Base-by-base conservation (phyloP, 2,888 invertebrate species). In the Drosophila picticornis region DNA sequence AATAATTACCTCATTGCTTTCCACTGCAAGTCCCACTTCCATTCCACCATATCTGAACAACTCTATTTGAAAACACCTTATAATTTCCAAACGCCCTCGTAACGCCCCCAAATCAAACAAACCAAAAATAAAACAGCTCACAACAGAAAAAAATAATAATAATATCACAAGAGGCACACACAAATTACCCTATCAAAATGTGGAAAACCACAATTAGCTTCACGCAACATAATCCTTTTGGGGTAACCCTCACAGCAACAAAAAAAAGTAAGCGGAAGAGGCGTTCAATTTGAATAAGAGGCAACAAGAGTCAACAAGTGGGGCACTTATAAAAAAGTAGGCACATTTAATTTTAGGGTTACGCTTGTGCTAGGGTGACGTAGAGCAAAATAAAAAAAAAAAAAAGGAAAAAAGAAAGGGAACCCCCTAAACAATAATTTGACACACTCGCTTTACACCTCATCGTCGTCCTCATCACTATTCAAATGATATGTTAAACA, bases 401-500 rank as follows among this genome's bases (percentile, higher is more conserved):
- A 2, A 43, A 1, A n/a, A n/a, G n/a, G n/a, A n/a, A 7, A 4
- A 4, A 4, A 9, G 25, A 9, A 25, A 25, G 36, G 32, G 19
- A 57, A 73, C 10, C 75, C 75, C 29, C 81, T 58, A 22, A 40
- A 53, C n/a, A 51, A 43, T 32, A 32, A 51, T 62, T 63, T 60
- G 71, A 59, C 77, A 58, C 72, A 61, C 63, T 67, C 77, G 57
- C 60, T 68, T 75, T 75, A 88, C 88, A 85, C 85, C 91, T 85
- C 85, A 68, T 16, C 67, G 90, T 84, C 84, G 84, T 87, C 91
- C 91, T 85, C 88, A 66, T 19, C 63, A 88, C 91, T 87, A 85
- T 85, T 85, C 90, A 85, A 85, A 85, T 85, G 81, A 90, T 87
- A 90, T 86, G 90, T 85, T 88, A 84, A 84, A 79, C 58, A 83